Percentiles rank a stretch among this genome's conserved stretches.
Evolutionary conservation across 2,888 invertebrate species (phyloP).

Genomic region (Pollenia labialis): DNA sequence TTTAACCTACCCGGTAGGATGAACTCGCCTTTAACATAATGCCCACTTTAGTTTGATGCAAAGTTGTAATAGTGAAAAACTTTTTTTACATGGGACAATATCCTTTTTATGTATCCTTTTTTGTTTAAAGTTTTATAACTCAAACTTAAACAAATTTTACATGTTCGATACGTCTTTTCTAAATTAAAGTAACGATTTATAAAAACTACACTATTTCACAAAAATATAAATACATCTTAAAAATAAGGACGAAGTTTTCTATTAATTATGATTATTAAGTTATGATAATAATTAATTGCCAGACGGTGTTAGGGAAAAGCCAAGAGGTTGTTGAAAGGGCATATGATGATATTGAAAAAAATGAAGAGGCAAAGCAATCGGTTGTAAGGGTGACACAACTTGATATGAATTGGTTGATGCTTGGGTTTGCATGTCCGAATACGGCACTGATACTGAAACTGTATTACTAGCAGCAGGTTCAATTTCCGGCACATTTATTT

Average conservation of each 20-base stretch:
- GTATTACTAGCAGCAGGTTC: constrained; percentile 58
- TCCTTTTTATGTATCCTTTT: no score
- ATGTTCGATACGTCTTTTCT: no score
- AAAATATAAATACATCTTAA: constrained; percentile 43
- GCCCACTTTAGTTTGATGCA: no score
- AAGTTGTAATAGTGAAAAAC: no score
- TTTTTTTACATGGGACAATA: no score
- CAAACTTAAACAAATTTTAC: no score
- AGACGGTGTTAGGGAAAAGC: constrained; percentile 70
- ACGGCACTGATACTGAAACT: constrained; percentile 40
- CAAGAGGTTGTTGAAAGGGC: constrained; percentile 79
- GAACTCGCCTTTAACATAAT: no score
- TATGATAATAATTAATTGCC: constrained; percentile 12
- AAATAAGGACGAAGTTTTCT: neutral
- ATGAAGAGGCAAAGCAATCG: constrained; percentile 79
- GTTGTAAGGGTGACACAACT: constrained; percentile 75
- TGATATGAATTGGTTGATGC: constrained; percentile 76
- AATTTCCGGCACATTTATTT: constrained; percentile 75
- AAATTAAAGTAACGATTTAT: neutral
- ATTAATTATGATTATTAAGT: neutral
- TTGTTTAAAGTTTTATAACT: no score
- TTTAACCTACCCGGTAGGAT: no score
- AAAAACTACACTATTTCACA: constrained; percentile 6
- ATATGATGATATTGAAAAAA: constrained; percentile 80
- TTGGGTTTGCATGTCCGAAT: constrained; percentile 76